Evolutionary conservation across 2,797 vertebrate species (phyloP), one percentile per base, ranked within the genome.

Genomic region (Melanotaenia parkinsoni): DNA sequence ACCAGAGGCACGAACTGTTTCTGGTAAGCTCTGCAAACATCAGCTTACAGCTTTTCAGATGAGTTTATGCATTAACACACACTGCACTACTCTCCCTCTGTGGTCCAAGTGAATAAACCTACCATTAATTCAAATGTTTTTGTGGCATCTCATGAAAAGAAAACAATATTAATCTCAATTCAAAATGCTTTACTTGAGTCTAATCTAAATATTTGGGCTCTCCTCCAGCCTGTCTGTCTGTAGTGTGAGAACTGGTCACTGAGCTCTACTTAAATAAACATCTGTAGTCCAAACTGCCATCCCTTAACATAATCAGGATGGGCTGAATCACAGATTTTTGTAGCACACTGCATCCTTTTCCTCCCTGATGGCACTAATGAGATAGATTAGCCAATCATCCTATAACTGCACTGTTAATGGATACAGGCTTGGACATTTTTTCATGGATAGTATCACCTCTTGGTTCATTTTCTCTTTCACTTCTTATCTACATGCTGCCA

Each of bases 141-240:
- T 47, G 45, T n/a, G 7, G 45, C 7, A 9, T 47, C 47, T 50
- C 47, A 10, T 50, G 18, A 50, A 50, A 50, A 50, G 47, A 50
- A 22, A 50, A 22, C 9, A 13, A 65, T 28, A 69, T 74, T 63
- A 75, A 72, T 63, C 26, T 56, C n/a, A 35, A 16, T 71, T 71
- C 62, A 65, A 70, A 88, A 85, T 56, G 50, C 30, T 1, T 5
- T 70, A 70, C 76, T 84, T 64, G 47, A 71, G 67, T 51, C 64
- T 62, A 5, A 59, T 79, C 70, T 83, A 87, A 86, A 89, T 83
- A 83, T 85, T 69, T 85, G 82, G 71, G 64, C 66, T 47, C 18
- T 35, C 1, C 0, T 81, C 77, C 64, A 64, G 84, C 69, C 73
- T 63, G 63, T 59, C 72, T 67, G 75, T 81, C 74, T 76, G 78